Evolutionary conservation across 1,140 invertebrate species (phyloP), one percentile per base, ranked within the genome.

Genomic region (Hylyphantes graminicola): DNA sequence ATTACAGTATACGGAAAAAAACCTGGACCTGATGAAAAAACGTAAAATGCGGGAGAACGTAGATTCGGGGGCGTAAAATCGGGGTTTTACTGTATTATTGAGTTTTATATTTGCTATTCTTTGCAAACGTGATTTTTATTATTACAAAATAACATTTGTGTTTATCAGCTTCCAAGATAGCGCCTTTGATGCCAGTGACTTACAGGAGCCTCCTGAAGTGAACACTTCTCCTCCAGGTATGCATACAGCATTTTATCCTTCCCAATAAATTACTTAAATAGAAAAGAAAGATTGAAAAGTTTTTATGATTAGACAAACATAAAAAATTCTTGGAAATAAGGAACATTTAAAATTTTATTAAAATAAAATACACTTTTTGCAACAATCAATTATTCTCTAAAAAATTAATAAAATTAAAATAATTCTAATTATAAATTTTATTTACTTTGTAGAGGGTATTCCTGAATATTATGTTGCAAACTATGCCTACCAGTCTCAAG

Each of bases 381-480:
- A 0, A 9, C 15, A 6, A 4, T 64, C 17, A 19, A 64, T 63
- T 0, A 63, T 63, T 17, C 0, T 4, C 19, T 17, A 8, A 63
- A 7, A 1, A 17, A 63, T 2, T 63, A 63, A 8, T 63, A 64
- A 64, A 64, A n/a, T 19, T 17, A 19, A 74, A 57, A 13, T 10
- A 19, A 50, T 51, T 0, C 9, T 17, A 4, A 74, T 4, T 9
- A 55, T 55, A 55, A 61, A 13, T 61, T 55, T 7, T 48, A 11
- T 67, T 50, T 64, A 54, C 50, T 55, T 67, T 85, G 9, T 51
- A 86, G 68, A 73, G 53, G 76, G 75, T 11, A 67, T 76, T 9
- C 70, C 83, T 87, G 94, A 95, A 88, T 95, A 94, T 90, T 97
- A 96, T 89, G 92, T 96, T 72, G 93, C 95, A 59, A 89, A 92